Evolutionary conservation across 2,797 vertebrate genomes (phyloP).

Genomic region (Sebastiscus tertius): DNA sequence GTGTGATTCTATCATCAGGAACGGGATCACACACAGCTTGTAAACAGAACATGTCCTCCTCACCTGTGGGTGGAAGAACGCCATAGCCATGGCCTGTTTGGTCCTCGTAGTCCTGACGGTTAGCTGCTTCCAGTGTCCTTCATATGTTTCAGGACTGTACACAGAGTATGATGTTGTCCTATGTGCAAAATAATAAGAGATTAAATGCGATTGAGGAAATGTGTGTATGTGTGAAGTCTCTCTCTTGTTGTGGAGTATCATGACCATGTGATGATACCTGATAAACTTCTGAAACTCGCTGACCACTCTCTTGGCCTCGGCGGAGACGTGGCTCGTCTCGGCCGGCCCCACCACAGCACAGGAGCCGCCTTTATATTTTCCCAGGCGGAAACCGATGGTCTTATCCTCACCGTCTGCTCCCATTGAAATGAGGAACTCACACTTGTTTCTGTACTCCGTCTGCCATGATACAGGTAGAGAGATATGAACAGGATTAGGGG

Average conservation of each 20-base stretch:
- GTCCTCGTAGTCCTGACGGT: conserved; percentile 92
- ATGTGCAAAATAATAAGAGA: not conserved
- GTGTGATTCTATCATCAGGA: not conserved
- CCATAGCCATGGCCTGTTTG: conserved; percentile 91
- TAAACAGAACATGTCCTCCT: not conserved
- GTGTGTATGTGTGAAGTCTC: not conserved
- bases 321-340: conserved; percentile 91
- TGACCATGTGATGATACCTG: conserved; percentile 79
- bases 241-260: not conserved
- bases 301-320: conserved; percentile 90
- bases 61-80: conserved; percentile 97
- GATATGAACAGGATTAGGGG: not conserved
- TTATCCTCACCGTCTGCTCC: conserved; percentile 93
- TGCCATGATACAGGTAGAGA: conserved; percentile 55
- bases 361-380: conserved; percentile 96
- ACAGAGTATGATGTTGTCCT: conserved; percentile 91
- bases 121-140: conserved; percentile 97
- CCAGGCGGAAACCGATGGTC: conserved; percentile 94
- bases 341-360: conserved; percentile 93
- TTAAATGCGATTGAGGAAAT: not conserved
- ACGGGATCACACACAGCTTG: too few species aligned
- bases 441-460: conserved; percentile 98
- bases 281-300: conserved; percentile 93
- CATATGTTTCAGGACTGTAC: conserved; percentile 95
- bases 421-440: conserved; percentile 94